Evolutionary conservation across 2,888 invertebrate genomes (phyloP).

Genomic region (Philereme transversata): DNA sequence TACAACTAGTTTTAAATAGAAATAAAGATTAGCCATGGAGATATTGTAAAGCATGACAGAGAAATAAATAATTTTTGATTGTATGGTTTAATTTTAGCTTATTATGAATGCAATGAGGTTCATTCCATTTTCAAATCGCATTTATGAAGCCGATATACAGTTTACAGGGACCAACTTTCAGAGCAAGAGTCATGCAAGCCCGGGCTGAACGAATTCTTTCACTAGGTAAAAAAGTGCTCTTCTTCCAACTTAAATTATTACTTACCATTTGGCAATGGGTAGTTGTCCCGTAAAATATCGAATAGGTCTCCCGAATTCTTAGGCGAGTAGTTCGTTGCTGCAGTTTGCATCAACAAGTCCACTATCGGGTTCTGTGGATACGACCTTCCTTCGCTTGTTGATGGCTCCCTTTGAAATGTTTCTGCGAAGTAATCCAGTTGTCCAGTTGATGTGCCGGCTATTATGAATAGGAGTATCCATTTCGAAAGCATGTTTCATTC

Average conservation of each 20-base stretch:
- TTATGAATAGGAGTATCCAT: conserved; percentile 20
- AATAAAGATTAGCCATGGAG: too few species aligned
- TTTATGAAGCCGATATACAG: too few species aligned
- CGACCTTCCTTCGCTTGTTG: conserved; percentile 32
- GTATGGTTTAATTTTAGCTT: too few species aligned
- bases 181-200: too few species aligned
- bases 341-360: conserved; percentile 48
- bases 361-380: conserved; percentile 48
- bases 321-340: conserved; percentile 48
- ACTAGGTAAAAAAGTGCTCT: too few species aligned
- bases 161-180: too few species aligned
- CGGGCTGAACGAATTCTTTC: too few species aligned
- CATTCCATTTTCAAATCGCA: too few species aligned
- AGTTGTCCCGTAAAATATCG: conserved; percentile 54
- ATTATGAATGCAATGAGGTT: too few species aligned
- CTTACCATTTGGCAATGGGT: conserved; percentile 56
- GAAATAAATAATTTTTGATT: too few species aligned
- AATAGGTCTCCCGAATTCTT: conserved; percentile 49
- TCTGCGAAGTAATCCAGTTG: conserved; percentile 12
- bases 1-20: too few species aligned
- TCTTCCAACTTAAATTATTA: neutral
- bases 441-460: conserved; percentile 15
- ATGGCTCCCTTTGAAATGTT: conserved; percentile 2
- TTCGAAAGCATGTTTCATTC: conserved; percentile 7
- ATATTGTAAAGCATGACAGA: too few species aligned